These are phyloP conservation scores for Euura saliciscinereae DNA, from an alignment of 1,140 invertebrate genomes.

Conservation along the genomic window DNA sequence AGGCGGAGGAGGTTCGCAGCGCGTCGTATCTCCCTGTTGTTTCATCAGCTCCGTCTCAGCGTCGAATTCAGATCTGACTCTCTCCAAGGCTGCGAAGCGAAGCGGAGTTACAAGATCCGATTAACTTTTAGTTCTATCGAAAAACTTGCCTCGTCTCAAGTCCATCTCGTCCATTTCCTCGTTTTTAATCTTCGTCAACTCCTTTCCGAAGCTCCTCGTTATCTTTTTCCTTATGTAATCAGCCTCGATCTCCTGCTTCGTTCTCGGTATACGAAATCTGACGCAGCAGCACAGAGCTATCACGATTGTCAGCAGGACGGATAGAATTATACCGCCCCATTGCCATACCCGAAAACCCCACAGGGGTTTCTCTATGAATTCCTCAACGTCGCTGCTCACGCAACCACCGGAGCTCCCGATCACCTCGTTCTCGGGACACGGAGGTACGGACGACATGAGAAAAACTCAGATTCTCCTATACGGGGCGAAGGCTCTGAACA, in stretches of 20 bases:
- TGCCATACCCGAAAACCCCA: slow-evolving; percentile 54
- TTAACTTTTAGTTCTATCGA: not conserved
- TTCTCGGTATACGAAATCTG: slow-evolving; percentile 85
- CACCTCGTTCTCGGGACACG: slow-evolving; percentile 37
- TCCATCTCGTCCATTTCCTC: slow-evolving; percentile 86
- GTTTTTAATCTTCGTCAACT: slow-evolving; percentile 81
- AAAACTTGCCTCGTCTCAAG: slow-evolving; percentile 72
- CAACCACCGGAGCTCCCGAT: slow-evolving; percentile 35
- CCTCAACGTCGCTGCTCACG: slow-evolving; percentile 34
- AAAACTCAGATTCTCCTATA: not conserved
- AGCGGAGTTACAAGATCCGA: not conserved
- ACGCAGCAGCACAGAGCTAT: slow-evolving; percentile 86
- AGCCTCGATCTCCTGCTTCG: slow-evolving; percentile 92
- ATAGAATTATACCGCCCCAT: slow-evolving; percentile 49
- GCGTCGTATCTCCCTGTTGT: slow-evolving; percentile 33
- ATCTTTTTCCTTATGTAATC: slow-evolving; percentile 86
- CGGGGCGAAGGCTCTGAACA: slow-evolving; percentile 16
- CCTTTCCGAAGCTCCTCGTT: slow-evolving; percentile 79
- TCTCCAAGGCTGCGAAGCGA: slow-evolving; percentile 53
- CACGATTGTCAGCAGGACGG: slow-evolving; percentile 53
- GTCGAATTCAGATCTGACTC: slow-evolving; percentile 57
- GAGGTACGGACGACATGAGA: slow-evolving; percentile 24
- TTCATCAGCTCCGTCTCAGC: slow-evolving; percentile 45
- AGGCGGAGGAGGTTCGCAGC: slow-evolving; percentile 22
- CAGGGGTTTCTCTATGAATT: slow-evolving; percentile 49